Percentiles rank a stretch among this genome's conserved stretches.
These are phyloP conservation scores for Cebus imitator DNA, from an alignment of 2,113 vertebrate species.

Conservation along the genomic window DNA sequence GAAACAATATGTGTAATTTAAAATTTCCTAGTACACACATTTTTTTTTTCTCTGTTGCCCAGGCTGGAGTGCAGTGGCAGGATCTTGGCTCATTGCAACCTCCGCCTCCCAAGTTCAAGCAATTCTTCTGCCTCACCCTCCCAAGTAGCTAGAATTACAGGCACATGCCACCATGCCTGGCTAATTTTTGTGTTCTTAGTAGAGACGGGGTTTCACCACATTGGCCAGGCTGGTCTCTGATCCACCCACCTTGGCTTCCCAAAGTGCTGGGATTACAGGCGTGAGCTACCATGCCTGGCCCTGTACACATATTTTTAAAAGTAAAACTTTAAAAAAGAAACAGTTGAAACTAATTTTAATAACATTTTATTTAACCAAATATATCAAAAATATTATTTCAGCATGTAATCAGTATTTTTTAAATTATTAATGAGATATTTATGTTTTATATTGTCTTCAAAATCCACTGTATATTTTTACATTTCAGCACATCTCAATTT, in stretches of 20 bases:
- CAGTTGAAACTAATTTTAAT: slow-evolving; percentile 15
- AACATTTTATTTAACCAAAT: slow-evolving; percentile 3
- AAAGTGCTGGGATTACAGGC: too few relatives aligned
- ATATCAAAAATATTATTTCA: slow-evolving; percentile 16
- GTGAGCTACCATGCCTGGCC: too few relatives aligned
- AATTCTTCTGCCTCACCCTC: too few relatives aligned
- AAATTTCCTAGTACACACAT: background rate
- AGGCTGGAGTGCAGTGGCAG: too few relatives aligned
- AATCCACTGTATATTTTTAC: background rate
- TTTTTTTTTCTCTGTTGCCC: background rate
- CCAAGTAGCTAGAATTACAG: too few relatives aligned
- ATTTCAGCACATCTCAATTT: slow-evolving; percentile 1
- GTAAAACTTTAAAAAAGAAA: background rate
- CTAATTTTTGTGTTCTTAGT: too few relatives aligned
- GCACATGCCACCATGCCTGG: too few relatives aligned
- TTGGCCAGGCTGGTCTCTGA: too few relatives aligned
- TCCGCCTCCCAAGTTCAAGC: too few relatives aligned
- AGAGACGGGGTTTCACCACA: too few relatives aligned
- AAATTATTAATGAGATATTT: background rate
- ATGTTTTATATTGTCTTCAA: slow-evolving; percentile 16
- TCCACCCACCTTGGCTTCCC: too few relatives aligned
- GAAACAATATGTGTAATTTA: background rate
- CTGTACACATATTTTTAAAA: background rate
- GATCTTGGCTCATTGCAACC: too few relatives aligned
- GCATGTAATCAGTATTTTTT: background rate